Evolutionary conservation across 2,797 vertebrate genomes (phyloP).

Genomic region (Sebastiscus albofasciatus): DNA sequence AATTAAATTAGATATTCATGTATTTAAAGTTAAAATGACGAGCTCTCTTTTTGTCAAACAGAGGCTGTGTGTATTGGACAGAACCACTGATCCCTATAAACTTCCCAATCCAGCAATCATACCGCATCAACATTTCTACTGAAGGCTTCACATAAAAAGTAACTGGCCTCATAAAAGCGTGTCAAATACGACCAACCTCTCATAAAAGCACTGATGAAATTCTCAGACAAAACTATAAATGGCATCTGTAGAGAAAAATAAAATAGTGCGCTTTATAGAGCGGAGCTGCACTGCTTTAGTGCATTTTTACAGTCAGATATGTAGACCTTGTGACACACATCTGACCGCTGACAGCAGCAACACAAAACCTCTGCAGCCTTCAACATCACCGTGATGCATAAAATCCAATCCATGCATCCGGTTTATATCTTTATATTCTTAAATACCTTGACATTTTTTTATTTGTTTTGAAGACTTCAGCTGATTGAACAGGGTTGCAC

Average conservation of each 20-base stretch:
- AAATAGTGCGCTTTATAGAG: constrained; percentile 43
- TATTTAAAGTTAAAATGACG: not conserved
- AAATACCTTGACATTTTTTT: not conserved
- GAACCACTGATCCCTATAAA: constrained; percentile 53
- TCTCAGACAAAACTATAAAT: constrained; percentile 70
- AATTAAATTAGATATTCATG: not conserved
- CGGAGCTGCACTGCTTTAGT: constrained; percentile 12
- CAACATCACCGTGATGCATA: not conserved
- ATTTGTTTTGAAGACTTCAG: not conserved
- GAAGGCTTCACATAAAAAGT: constrained; percentile 71
- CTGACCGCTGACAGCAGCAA: constrained; percentile 11
- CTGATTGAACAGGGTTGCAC: not conserved
- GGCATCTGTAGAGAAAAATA: constrained; percentile 57
- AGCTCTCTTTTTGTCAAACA: not conserved
- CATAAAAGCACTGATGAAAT: constrained; percentile 69
- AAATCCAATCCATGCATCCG: not conserved
- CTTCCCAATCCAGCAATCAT: constrained; percentile 53
- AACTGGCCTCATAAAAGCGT: constrained; percentile 66
- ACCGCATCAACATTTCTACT: constrained; percentile 68
- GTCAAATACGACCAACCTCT: constrained; percentile 64
- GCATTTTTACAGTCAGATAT: constrained; percentile 18
- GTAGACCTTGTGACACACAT: constrained; percentile 25
- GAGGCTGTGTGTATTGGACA: constrained; percentile 10
- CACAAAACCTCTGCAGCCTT: constrained; percentile 16
- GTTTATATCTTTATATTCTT: not conserved